Evolutionary conservation across 1,140 invertebrate species (phyloP), one percentile per base, ranked within the genome.

Genomic region (Tetramorium parvispinum): DNA sequence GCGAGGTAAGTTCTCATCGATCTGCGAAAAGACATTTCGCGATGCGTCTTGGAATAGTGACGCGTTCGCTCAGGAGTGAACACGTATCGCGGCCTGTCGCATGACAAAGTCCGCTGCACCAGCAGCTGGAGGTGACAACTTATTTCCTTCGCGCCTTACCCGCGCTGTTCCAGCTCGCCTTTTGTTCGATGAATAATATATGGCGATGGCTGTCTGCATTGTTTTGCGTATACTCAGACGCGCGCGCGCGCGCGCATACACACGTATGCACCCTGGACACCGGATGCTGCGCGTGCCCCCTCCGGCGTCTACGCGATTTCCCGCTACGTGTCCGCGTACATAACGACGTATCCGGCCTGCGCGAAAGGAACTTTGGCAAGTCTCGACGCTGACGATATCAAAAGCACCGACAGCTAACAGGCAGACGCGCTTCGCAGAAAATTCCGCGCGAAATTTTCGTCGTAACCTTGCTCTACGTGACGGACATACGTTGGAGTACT

Each of bases 101-200:
- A 65, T 81, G 78, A 75, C 53, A 75, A 24, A 75, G 88, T 87
- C 49, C 85, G 32, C 66, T 18, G 53, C 24, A 76, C 61, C 66
- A 24, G 55, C 73, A 55, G 81, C 75, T 90, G 70, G 65, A 90
- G 73, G 87, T 91, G 90, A 91, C 90, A 90, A 91, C 87, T 91
- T 91, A 86, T 91, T 91, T 91, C 90, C 87, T 89, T 77, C 83
- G 75, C 83, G 66, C 37, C 85, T 91, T 91, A 91, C 65, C 66
- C 75, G 82, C 75, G 82, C 32, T 85, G 85, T 88, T 55, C 63
- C 46, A 73, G 83, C 79, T 77, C 70, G 79, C 59, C 24, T 85
- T 92, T 88, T 88, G 89, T 92, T 76, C 92, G 89, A 93, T 93
- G 92, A 93, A 93, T 93, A 93, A 93, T 93, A 93, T 93, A 89